A percentile compares a stretch with the other conserved stretches of the same genome.
Evolutionary conservation across 2,888 invertebrate species (phyloP).

Genomic region (Leptopilina myrica): DNA sequence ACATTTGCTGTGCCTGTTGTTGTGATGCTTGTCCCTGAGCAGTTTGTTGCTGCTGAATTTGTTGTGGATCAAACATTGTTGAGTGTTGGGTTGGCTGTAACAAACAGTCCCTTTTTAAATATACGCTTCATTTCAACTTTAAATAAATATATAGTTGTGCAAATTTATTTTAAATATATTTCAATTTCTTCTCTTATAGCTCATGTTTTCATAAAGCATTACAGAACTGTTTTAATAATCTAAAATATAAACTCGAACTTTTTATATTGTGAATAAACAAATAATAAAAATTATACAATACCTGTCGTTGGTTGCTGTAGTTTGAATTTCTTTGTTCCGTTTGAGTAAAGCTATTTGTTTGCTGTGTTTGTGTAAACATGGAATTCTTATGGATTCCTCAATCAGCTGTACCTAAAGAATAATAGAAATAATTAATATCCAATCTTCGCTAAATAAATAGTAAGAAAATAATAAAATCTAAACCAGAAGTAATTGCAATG

Average conservation of each 20-base stretch:
- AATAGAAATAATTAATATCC: constrained; percentile 18
- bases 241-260: no score
- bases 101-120: no score
- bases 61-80: constrained; percentile 75
- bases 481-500: no score
- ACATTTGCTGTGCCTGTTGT: constrained; percentile 74
- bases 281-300: constrained; percentile 19
- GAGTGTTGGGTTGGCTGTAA: constrained; percentile 58
- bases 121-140: no score
- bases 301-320: constrained; percentile 72
- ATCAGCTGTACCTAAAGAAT: constrained; percentile 63
- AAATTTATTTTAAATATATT: background rate
- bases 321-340: constrained; percentile 72
- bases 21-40: constrained; percentile 81
- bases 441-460: no score
- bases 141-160: no score
- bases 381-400: constrained; percentile 71
- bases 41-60: constrained; percentile 83
- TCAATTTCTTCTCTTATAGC: no score
- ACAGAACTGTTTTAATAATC: no score
- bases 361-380: constrained; percentile 74
- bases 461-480: no score
- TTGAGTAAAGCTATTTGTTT: constrained; percentile 71
- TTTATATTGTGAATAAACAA: background rate
- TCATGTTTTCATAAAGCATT: no score